Conservation (phyloP, 2,888 invertebrate species). For the Epirrita christyi region DNA sequence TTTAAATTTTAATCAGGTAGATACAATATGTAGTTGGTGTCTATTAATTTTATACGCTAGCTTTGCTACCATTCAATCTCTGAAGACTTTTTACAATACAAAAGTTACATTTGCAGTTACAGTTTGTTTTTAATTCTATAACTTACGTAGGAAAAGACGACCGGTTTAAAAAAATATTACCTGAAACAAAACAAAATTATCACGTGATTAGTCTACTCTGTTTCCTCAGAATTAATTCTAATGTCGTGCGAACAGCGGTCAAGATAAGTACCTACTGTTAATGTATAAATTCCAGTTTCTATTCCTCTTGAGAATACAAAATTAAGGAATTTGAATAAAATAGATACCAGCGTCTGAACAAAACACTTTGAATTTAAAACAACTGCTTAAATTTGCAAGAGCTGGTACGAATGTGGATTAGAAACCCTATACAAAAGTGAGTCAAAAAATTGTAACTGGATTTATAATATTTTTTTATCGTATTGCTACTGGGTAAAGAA, state of each 20-base stretch:
- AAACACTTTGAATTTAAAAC: constrained; percentile 20
- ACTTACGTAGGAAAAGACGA: too few species aligned
- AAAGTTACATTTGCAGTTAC: too few species aligned
- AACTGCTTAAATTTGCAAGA: constrained; percentile 7
- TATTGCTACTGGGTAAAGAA: too few species aligned
- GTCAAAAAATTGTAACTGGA: too few species aligned
- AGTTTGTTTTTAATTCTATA: too few species aligned
- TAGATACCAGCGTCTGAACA: constrained; percentile 15
- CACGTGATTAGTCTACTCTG: constrained; percentile 25
- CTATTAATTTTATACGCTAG: neutral
- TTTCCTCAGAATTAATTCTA: constrained; percentile 55
- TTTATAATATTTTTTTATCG: too few species aligned
- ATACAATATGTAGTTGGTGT: neutral
- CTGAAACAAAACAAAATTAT: constrained; percentile 52
- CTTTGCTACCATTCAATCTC: too few species aligned
- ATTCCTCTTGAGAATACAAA: constrained; percentile 60
- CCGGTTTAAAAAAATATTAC: constrained; percentile 38
- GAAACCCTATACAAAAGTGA: too few species aligned
- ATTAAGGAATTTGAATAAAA: constrained; percentile 48
- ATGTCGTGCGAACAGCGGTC: constrained; percentile 56
- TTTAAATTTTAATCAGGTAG: constrained; percentile 3
- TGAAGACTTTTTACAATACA: too few species aligned
- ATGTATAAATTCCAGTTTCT: constrained; percentile 58
- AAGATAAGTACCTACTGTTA: constrained; percentile 61
- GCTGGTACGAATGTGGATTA: neutral